Conservation (phyloP, 2,888 invertebrate species). For the Meloe dianella region DNA sequence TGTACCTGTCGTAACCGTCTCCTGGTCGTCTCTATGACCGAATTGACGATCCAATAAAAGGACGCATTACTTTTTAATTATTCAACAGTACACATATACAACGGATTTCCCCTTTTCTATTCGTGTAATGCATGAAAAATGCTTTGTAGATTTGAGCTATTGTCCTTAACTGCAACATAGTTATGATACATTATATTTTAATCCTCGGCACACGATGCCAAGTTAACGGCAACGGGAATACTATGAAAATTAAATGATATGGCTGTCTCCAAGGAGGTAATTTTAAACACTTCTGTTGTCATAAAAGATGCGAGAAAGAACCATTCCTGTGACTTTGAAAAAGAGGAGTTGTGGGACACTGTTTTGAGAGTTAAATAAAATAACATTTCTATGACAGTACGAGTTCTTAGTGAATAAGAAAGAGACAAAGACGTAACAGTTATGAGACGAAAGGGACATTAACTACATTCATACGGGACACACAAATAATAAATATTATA, state of each 20-base stretch:
- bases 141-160: constrained; percentile 50
- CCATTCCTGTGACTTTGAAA: constrained; percentile 57
- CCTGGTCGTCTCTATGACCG: neutral
- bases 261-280: constrained; percentile 57
- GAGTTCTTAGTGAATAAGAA: constrained; percentile 39
- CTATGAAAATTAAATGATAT: constrained; percentile 60
- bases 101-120: neutral
- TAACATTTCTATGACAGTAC: constrained; percentile 56
- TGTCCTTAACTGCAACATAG: constrained; percentile 49
- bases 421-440: constrained; percentile 30
- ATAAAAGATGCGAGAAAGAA: constrained; percentile 58
- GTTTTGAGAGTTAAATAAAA: constrained; percentile 58
- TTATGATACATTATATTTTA: constrained; percentile 58
- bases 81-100: constrained; percentile 36
- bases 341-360: constrained; percentile 57
- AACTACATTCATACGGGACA: constrained; percentile 56
- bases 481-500: constrained; percentile 62
- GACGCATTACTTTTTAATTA: constrained; percentile 48
- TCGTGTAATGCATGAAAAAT: constrained; percentile 36
- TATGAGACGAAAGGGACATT: constrained; percentile 56
- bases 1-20: constrained; percentile 3
- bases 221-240: constrained; percentile 48
- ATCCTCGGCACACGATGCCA: constrained; percentile 47
- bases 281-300: constrained; percentile 60
- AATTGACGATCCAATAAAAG: constrained; percentile 16